A percentile compares a stretch with the other conserved stretches of the same genome.
Evolutionary conservation across 1,140 invertebrate species (phyloP).

Genomic region (Meloidogyne floridensis): DNA sequence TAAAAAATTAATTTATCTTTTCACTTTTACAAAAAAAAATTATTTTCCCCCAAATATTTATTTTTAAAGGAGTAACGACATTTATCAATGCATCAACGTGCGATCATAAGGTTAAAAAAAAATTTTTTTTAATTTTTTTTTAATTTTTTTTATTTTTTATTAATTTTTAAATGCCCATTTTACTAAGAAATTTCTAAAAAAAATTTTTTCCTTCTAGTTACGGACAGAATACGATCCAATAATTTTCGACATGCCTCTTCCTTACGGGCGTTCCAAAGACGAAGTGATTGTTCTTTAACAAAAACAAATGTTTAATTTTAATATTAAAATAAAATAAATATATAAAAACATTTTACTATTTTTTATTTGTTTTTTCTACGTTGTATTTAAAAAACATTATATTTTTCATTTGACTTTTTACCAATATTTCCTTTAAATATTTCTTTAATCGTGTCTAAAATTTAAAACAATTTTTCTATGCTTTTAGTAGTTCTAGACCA

Average conservation of each 20-base stretch:
- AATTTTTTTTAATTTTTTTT: too few species aligned
- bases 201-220: slow-evolving; percentile 12
- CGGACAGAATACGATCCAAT: slow-evolving; percentile 46
- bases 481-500: too few species aligned
- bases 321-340: too few species aligned
- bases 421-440: too few species aligned
- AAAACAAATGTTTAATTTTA: background rate
- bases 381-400: too few species aligned
- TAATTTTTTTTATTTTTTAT: too few species aligned
- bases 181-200: background rate
- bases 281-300: slow-evolving; percentile 11
- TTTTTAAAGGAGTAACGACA: slow-evolving; percentile 31
- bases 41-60: background rate
- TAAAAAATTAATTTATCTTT: background rate
- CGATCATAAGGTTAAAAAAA: slow-evolving; percentile 43
- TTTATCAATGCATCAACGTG: slow-evolving; percentile 50
- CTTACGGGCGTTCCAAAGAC: slow-evolving; percentile 48
- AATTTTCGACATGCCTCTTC: slow-evolving; percentile 53
- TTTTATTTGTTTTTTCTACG: too few species aligned
- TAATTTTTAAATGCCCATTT: too few species aligned
- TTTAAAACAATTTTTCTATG: too few species aligned
- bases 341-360: too few species aligned
- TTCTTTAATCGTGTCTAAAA: too few species aligned
- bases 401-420: too few species aligned
- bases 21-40: background rate